These are phyloP conservation scores for Erebia palarica DNA, from an alignment of 2,888 invertebrate species.

Conservation along the genomic window DNA sequence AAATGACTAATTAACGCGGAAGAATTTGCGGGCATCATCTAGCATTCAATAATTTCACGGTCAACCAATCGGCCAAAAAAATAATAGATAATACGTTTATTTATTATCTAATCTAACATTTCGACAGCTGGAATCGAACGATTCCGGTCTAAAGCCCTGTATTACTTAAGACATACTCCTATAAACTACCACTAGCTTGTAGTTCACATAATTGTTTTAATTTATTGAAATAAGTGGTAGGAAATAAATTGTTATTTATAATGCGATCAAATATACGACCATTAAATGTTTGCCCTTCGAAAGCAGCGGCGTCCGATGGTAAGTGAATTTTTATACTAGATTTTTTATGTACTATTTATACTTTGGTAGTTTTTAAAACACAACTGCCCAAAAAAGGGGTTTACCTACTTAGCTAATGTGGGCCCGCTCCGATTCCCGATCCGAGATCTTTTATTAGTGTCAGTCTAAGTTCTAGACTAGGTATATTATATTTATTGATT, in stretches of 20 bases:
- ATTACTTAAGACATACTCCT: slow-evolving; percentile 25
- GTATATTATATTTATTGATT: no score
- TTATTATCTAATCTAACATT: slow-evolving; percentile 63
- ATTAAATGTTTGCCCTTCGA: slow-evolving; percentile 50
- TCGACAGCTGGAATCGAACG: slow-evolving; percentile 56
- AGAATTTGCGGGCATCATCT: no score
- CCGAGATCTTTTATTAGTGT: no score
- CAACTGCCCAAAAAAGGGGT: no score
- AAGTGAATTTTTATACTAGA: slow-evolving; percentile 33
- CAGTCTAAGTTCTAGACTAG: no score
- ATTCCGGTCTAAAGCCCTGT: slow-evolving; percentile 46
- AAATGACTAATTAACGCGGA: no score
- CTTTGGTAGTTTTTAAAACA: no score
- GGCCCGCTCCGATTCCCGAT: no score
- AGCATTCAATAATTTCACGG: slow-evolving; percentile 35
- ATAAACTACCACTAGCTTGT: no score
- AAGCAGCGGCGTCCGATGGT: slow-evolving; percentile 65
- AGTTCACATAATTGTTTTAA: neutral
- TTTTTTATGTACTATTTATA: no score
- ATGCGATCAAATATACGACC: slow-evolving; percentile 53
- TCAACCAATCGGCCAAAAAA: slow-evolving; percentile 43
- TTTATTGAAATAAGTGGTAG: neutral
- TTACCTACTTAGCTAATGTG: no score
- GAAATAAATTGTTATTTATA: slow-evolving; percentile 35
- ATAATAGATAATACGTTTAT: slow-evolving; percentile 48